Evolutionary conservation across 2,797 vertebrate species (phyloP).

Genomic region (Karalla daura): DNA sequence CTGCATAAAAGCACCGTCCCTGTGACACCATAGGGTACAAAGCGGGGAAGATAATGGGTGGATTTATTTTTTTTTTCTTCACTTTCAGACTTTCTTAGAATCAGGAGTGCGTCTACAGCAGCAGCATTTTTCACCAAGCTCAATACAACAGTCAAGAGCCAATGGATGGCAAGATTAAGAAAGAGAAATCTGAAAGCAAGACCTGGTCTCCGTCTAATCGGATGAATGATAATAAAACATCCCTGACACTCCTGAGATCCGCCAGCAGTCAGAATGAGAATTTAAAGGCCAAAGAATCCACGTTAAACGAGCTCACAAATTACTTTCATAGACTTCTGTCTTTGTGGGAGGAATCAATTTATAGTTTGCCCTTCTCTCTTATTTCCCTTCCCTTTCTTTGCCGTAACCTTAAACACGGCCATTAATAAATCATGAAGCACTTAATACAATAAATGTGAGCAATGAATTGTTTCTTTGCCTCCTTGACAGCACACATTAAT

Average conservation of each 20-base stretch:
- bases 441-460: conserved; percentile 76
- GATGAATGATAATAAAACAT: conserved; percentile 7
- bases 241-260: conserved; percentile 15
- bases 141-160: not conserved
- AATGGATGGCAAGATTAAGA: not conserved
- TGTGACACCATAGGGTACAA: no score
- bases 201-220: conserved; percentile 14
- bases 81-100: no score
- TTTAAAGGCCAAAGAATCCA: conserved; percentile 37
- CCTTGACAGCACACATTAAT: conserved; percentile 78
- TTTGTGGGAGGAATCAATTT: conserved; percentile 62
- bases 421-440: conserved; percentile 79
- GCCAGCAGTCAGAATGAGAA: conserved; percentile 39
- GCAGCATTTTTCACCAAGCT: not conserved
- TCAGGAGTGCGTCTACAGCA: not conserved
- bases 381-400: conserved; percentile 17
- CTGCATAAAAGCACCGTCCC: no score
- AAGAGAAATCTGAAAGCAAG: not conserved
- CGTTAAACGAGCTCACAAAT: conserved; percentile 55
- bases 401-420: conserved; percentile 60
- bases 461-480: conserved; percentile 75
- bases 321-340: conserved; percentile 56
- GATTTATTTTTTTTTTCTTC: no score
- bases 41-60: no score
- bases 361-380: conserved; percentile 48